Conservation (phyloP, 2,113 vertebrate species). For the Alethe diademata region DNA sequence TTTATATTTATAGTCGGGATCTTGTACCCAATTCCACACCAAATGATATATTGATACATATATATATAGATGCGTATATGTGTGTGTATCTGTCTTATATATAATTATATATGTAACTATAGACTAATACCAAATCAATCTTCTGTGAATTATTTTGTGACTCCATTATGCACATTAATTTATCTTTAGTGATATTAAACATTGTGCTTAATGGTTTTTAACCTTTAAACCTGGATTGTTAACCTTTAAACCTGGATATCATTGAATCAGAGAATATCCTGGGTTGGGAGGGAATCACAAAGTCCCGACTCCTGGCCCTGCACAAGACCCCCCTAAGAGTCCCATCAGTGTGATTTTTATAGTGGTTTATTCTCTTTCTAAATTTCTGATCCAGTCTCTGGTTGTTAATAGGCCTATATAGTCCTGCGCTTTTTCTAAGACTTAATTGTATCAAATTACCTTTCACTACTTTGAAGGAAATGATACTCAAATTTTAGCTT, state of each 20-base stretch:
- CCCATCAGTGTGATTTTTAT: background rate
- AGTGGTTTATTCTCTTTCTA: background rate
- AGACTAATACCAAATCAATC: background rate
- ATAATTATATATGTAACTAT: background rate
- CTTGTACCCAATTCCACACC: background rate
- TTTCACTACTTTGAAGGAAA: background rate
- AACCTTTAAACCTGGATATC: background rate
- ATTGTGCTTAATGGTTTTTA: background rate
- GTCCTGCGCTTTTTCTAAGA: background rate
- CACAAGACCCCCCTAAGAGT: background rate
- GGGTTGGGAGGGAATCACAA: background rate
- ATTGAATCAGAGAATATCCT: background rate
- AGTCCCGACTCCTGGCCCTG: background rate
- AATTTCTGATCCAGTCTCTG: background rate
- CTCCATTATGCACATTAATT: background rate
- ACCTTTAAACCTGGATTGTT: background rate
- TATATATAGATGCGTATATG: background rate
- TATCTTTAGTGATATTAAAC: background rate
- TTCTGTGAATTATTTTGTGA: background rate
- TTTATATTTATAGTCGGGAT: accelerated
- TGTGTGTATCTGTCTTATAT: accelerated
- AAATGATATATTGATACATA: background rate
- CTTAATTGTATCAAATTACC: background rate
- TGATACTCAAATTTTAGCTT: background rate
- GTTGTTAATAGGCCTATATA: background rate